These are phyloP conservation scores for Ceyx cyanopectus DNA, from an alignment of 2,113 vertebrate species.

Conservation along the genomic window DNA sequence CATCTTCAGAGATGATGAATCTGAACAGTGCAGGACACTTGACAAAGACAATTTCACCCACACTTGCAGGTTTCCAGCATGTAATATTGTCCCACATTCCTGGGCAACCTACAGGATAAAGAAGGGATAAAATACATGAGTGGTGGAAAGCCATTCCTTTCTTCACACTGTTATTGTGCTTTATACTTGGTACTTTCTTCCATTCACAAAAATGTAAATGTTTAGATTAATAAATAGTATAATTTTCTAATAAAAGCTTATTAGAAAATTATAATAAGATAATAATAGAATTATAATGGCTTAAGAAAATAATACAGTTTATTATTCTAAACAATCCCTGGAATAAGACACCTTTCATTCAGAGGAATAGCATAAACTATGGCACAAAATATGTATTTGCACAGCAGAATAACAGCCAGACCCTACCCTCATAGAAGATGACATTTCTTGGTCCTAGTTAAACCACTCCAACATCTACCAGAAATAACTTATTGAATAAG, in stretches of 20 bases:
- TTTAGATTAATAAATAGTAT: background rate
- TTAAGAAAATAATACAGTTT: no score
- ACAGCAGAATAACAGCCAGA: background rate
- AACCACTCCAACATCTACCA: background rate
- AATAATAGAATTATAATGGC: no score
- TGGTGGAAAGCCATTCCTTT: background rate
- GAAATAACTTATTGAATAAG: background rate
- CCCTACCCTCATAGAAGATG: background rate
- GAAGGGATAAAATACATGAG: background rate
- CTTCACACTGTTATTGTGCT: rapidly evolving
- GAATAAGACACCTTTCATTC: background rate
- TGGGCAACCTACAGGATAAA: slow-evolving; percentile 80
- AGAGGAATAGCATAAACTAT: background rate
- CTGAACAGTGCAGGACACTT: slow-evolving; percentile 91
- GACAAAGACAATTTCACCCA: slow-evolving; percentile 88
- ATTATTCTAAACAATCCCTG: background rate
- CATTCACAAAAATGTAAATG: rapidly evolving
- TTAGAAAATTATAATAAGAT: no score
- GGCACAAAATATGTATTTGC: background rate
- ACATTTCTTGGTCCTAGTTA: background rate
- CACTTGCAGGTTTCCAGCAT: slow-evolving; percentile 88
- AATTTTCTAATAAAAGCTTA: background rate
- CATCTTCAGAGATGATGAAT: slow-evolving; percentile 88
- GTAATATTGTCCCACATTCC: slow-evolving; percentile 98
- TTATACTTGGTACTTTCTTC: background rate